These are phyloP conservation scores for Theonella swinhoei DNA, from an alignment of 37 sponge, comb jelly and placozoan genomes.

Conservation along the genomic window DNA sequence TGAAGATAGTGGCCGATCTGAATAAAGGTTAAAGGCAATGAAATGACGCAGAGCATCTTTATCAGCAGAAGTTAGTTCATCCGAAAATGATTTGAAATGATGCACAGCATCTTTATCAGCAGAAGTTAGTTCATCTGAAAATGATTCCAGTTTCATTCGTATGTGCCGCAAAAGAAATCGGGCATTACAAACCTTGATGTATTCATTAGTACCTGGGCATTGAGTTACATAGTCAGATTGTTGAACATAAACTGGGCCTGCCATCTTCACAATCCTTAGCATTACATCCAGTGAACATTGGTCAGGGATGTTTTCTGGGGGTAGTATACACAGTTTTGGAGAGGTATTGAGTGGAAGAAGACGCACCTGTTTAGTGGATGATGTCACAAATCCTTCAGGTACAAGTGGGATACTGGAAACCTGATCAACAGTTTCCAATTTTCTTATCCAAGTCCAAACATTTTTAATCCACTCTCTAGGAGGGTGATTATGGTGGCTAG, in stretches of 20 bases:
- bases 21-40: too few species aligned
- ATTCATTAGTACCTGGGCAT: not conserved
- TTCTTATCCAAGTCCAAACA: conserved; percentile 55
- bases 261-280: not conserved
- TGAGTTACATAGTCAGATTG: not conserved
- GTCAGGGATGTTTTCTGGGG: not conserved
- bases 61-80: too few species aligned
- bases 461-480: conserved; percentile 34
- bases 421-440: not conserved
- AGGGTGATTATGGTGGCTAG: conserved; percentile 32
- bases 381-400: not conserved
- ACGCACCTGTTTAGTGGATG: not conserved
- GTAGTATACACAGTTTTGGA: not conserved
- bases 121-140: not conserved
- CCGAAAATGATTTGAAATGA: too few species aligned
- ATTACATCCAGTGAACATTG: not conserved
- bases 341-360: not conserved
- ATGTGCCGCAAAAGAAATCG: not conserved
- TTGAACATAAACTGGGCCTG: not conserved
- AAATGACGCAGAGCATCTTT: too few species aligned
- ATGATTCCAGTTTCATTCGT: not conserved
- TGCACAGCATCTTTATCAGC: not conserved
- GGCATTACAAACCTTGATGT: not conserved
- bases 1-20: too few species aligned
- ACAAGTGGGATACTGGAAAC: conserved; percentile 28